Evolutionary conservation across 2,888 invertebrate species (phyloP), one percentile per base, ranked within the genome.

Genomic region (Pogonocherus hispidulus): DNA sequence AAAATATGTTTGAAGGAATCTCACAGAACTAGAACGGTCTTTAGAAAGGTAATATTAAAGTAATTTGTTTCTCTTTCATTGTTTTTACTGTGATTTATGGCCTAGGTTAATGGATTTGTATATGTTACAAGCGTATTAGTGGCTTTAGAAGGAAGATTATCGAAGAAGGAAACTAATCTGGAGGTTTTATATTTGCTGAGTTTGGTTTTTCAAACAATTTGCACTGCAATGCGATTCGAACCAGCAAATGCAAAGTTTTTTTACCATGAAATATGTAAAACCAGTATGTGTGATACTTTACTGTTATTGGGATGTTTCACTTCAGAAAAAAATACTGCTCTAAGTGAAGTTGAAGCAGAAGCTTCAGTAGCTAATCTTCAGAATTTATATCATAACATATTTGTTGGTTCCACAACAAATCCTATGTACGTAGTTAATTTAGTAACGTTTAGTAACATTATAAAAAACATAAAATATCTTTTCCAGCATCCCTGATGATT

Each of bases 161-260:
- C 88, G 78, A 88, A 86, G 82, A 85, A 81, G 70, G 86, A 82
- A 65, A 72, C 76, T 2, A 79, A 84, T 76, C 79, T 86, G 0
- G 94, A 95, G 80, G 89, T 94, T 77, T 86, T 97, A 63, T 89
- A 92, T 56, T 86, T 98, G 64, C 87, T 98, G 66, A 93, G 94
- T 81, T 92, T 95, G 64, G 96, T 98, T 8, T 98, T 98, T 86
- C 95, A 96, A 82, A 97, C 97, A 0, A 91, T 99, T 75, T 95
- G 96, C 69, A 96, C 98, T 0, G 98, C 98, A 1, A 99, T 99
- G 99, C 89, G 99, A 77, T 99, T 98, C 84, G 99, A 99, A 85
- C 99, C 99, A 1, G 98, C 98, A 0, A 99, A 99, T 85, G 99
- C 99, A 0, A 97, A 97, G 84, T 97, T 97, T 87, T 99, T 99